Base-by-base conservation (phyloP, 2,797 vertebrate genomes). In the Sylvilagus floridanus region DNA sequence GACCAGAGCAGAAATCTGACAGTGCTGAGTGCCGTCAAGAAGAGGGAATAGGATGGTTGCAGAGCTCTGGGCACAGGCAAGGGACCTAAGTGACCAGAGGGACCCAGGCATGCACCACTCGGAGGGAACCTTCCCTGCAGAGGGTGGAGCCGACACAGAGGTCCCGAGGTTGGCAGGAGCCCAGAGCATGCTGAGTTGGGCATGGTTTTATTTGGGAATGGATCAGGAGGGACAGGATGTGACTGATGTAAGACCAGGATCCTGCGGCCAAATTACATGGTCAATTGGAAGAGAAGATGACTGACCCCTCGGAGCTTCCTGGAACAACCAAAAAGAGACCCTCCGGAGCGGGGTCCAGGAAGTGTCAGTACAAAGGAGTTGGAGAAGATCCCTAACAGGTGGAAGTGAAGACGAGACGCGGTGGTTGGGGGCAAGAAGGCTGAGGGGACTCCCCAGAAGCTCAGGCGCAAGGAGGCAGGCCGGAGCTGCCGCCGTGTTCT, bases 311-410 rank as follows among this genome's bases (percentile, higher is more conserved):
- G 24, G 72, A 62, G 69, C 0, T 6, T 86, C 66, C 42, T 0
- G 16, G 72, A 97, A 94, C 76, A 79, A 42, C 79, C 60, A 78
- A 73, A 96, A 95, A 82, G 47, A 72, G 68, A 10, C 13, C 42
- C 62, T 13, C 69, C 52, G 30, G 68, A 88, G 84, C 84, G 22
- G 35, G 30, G 1, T 73, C 65, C 30, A 30, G 68, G 50, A 62
- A 35, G 50, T 47, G n/a, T n/a, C 65, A 81, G 79, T 77, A 88
- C 50, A 30, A 26, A 94, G 66, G 73, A 63, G 75, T 65, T 5
- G 19, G 54, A 62, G 8, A 78, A 32, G 16, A 68, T 8, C 42
- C 42, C 54, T 35, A 14, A 21, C 3, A 28, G 42, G 68, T n/a
- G 37, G 42, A 47, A 47, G 47, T 22, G 8, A 4, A 47, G 28